These are phyloP conservation scores for Meloidogyne hapla DNA, from an alignment of 1,140 invertebrate species.

Conservation along the genomic window DNA sequence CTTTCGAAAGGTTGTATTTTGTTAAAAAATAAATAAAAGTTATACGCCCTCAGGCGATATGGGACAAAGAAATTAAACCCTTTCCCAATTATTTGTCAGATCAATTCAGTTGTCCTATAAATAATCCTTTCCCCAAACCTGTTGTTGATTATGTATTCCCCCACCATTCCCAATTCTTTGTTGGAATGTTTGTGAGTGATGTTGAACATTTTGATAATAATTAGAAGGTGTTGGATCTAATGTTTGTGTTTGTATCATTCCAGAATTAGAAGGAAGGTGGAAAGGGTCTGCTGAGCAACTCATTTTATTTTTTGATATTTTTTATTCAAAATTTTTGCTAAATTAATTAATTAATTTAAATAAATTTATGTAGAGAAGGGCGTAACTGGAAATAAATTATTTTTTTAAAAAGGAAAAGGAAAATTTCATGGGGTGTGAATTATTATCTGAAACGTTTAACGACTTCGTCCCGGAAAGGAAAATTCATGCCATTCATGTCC, in stretches of 20 bases:
- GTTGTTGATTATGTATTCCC: not conserved
- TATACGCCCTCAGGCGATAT: no score
- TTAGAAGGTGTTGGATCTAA: not conserved
- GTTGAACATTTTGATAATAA: slow-evolving; percentile 6
- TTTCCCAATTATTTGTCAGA: no score
- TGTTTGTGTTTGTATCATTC: not conserved
- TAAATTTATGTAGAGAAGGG: no score
- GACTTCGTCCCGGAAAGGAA: no score
- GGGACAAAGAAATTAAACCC: no score
- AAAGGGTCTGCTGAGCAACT: slow-evolving; percentile 15
- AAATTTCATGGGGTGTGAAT: no score
- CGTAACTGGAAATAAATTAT: slow-evolving; percentile 26
- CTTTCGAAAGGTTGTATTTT: no score
- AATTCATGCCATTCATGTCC: no score
- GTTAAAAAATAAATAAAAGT: no score
- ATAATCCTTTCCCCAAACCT: not conserved
- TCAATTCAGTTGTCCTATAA: no score
- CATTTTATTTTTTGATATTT: slow-evolving; percentile 21
- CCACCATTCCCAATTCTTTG: slow-evolving; percentile 2
- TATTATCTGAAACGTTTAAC: no score
- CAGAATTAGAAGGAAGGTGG: not conserved
- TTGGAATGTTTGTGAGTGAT: not conserved
- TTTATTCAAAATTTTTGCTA: slow-evolving; percentile 12
- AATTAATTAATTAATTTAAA: not conserved
- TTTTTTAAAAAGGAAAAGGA: slow-evolving; percentile 10